phyloP scores from a whole-genome alignment of 2,888 invertebrate species.

The Elmis aenea region DNA sequence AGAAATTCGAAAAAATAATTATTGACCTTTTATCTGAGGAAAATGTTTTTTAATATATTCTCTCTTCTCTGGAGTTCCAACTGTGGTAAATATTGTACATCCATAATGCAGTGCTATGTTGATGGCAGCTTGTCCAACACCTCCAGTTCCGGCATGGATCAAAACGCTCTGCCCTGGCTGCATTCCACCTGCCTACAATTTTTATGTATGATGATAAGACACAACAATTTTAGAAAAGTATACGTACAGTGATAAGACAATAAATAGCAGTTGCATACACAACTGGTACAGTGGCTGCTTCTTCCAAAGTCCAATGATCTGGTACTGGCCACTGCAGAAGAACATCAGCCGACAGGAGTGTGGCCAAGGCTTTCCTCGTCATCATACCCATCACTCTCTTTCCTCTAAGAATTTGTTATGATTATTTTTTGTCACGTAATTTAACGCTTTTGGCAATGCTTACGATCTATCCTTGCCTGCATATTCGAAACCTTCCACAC shows the following conservation, averaged over 20 bases:
- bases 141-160: conserved; percentile 60
- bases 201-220: not conserved
- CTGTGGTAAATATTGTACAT: conserved; percentile 66
- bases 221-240: too few species aligned
- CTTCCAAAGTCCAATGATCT: conserved; percentile 51
- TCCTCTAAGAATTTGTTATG: too few species aligned
- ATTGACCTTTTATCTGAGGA: too few species aligned
- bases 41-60: too few species aligned
- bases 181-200: conserved; percentile 24
- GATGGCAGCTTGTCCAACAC: conserved; percentile 72
- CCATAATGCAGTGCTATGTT: conserved; percentile 61
- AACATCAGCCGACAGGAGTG: conserved; percentile 48
- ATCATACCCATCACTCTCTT: conserved; percentile 47
- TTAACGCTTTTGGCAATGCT: too few species aligned
- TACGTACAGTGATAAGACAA: conserved; percentile 31
- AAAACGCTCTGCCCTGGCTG: conserved; percentile 46
- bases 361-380: conserved; percentile 51
- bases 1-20: too few species aligned
- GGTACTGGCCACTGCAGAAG: conserved; percentile 51
- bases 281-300: conserved; percentile 58
- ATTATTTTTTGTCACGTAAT: too few species aligned
- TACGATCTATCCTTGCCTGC: conserved; percentile 54
- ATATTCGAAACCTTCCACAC: conserved; percentile 65
- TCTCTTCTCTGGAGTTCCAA: conserved; percentile 60
- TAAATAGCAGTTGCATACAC: conserved; percentile 51